Conservation (phyloP, 2,113 vertebrate species). For the Nyctereutes procyonoides region DNA sequence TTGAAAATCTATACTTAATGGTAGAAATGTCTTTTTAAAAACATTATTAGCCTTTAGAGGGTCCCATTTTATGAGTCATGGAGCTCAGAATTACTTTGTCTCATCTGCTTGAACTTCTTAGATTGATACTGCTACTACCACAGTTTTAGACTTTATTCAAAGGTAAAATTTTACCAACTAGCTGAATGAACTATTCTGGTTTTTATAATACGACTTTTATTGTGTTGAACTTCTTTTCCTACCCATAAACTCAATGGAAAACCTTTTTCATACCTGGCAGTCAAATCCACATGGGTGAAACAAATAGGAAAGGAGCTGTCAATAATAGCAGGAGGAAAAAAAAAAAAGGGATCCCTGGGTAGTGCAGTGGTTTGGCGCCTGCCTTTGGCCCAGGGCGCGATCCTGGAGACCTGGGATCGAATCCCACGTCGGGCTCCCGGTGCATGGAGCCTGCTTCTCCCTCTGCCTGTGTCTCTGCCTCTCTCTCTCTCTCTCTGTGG, state of each 20-base stretch:
- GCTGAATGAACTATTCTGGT: background rate
- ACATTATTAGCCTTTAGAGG: background rate
- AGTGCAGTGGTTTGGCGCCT: no score
- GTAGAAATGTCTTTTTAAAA: background rate
- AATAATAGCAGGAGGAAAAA: background rate
- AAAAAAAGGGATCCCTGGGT: no score
- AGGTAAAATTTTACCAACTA: conserved; percentile 31
- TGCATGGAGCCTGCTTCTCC: no score
- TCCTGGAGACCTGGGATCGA: no score
- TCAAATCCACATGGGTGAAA: background rate
- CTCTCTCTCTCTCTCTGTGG: no score
- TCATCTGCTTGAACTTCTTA: background rate
- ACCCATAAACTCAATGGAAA: background rate
- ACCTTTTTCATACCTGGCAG: background rate
- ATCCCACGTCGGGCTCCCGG: no score
- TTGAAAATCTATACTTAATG: background rate
- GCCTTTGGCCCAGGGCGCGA: no score
- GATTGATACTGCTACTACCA: background rate
- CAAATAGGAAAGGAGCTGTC: background rate
- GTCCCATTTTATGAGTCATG: background rate
- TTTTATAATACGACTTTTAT: conserved; percentile 10
- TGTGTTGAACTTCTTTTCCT: conserved; percentile 23
- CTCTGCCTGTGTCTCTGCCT: no score
- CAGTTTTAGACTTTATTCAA: conserved; percentile 12
- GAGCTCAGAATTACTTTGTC: background rate